phyloP scores from a whole-genome alignment of 2,888 invertebrate genomes.

The Aricia artaxerxes region DNA sequence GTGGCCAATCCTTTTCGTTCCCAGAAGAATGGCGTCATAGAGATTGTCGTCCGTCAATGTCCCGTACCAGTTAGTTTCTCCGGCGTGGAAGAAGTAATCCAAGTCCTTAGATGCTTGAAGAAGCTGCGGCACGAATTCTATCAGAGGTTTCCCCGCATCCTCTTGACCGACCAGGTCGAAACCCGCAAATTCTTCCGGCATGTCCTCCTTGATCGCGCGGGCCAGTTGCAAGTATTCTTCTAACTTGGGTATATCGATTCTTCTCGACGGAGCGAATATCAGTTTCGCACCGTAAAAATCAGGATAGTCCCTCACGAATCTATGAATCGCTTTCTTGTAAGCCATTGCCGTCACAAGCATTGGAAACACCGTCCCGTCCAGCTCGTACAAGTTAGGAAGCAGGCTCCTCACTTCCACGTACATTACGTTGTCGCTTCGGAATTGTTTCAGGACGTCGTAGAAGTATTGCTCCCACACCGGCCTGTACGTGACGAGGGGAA shows the following conservation, averaged over 20 bases:
- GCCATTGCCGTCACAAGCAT: constrained; percentile 79
- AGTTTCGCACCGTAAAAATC: constrained; percentile 85
- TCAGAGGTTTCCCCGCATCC: constrained; percentile 83
- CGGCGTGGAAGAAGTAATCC: constrained; percentile 89
- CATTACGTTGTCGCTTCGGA: constrained; percentile 84
- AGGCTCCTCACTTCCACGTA: constrained; percentile 86
- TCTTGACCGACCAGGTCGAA: constrained; percentile 92
- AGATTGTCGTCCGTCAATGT: constrained; percentile 85
- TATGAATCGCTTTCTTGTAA: constrained; percentile 78
- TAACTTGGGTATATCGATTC: constrained; percentile 60
- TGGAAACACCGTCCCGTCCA: constrained; percentile 81
- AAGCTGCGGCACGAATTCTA: constrained; percentile 81
- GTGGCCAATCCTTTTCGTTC: constrained; percentile 88
- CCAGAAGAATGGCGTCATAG: constrained; percentile 87
- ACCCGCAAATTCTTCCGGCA: constrained; percentile 86
- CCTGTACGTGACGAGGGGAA: constrained; percentile 79
- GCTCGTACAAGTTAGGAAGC: constrained; percentile 83
- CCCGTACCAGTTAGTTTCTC: constrained; percentile 89
- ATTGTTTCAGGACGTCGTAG: constrained; percentile 81
- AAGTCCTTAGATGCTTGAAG: constrained; percentile 71
- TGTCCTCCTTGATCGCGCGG: constrained; percentile 63
- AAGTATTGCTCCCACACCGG: constrained; percentile 85
- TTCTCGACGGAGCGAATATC: constrained; percentile 84
- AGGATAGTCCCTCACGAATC: constrained; percentile 81
- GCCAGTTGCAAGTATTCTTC: constrained; percentile 67